phyloP scores from a whole-genome alignment of 2,797 vertebrate species.

The Monodelphis domestica region DNA sequence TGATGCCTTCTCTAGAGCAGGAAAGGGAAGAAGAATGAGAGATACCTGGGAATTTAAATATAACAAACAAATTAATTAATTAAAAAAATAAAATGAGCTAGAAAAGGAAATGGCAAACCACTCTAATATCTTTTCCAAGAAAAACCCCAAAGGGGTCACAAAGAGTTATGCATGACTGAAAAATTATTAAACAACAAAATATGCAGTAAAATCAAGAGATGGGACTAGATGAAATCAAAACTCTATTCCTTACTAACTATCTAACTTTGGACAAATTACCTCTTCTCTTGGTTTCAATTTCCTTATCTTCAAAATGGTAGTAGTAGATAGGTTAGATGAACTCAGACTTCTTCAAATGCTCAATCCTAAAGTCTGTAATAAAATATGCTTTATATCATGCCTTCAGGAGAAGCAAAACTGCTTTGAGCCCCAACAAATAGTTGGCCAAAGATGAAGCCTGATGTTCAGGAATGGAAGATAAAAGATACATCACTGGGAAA shows the following conservation, averaged over 20 bases:
- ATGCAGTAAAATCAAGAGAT: not conserved
- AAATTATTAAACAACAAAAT: no score
- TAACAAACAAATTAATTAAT: no score
- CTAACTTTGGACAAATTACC: not conserved
- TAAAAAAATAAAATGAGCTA: no score
- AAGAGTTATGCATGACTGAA: no score
- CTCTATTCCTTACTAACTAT: not conserved
- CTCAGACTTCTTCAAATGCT: not conserved
- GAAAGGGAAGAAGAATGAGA: no score
- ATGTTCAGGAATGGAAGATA: not conserved
- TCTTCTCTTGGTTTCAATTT: not conserved
- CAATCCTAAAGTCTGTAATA: not conserved
- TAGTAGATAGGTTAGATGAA: not conserved
- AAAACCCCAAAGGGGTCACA: no score
- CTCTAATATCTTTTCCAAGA: no score
- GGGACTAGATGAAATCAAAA: not conserved
- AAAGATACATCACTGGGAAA: not conserved
- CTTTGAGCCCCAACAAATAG: not conserved
- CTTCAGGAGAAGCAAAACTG: not conserved
- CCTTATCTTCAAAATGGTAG: not conserved
- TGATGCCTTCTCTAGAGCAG: no score
- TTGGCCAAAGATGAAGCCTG: not conserved
- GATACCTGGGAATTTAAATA: no score
- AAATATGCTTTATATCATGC: not conserved
- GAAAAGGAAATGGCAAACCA: no score